phyloP scores from a whole-genome alignment of 1,140 invertebrate genomes.

The Hyposmocoma kahamanoa region DNA sequence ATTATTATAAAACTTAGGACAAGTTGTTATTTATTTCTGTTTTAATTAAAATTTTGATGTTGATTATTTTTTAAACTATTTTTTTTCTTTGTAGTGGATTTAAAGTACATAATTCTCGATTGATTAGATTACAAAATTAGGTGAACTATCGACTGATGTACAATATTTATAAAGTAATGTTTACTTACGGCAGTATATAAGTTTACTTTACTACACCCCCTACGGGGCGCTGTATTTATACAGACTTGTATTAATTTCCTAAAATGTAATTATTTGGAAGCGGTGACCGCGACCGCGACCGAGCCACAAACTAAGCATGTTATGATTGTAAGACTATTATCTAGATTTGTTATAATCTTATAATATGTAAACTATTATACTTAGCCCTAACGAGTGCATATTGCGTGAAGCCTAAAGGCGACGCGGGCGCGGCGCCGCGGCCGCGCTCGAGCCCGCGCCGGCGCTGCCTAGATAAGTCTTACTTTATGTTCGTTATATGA shows the following conservation, averaged over 20 bases:
- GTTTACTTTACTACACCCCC: slow-evolving; percentile 53
- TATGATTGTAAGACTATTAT: slow-evolving; percentile 68
- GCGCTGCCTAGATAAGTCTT: slow-evolving; percentile 19
- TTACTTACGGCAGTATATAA: slow-evolving; percentile 73
- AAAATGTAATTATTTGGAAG: slow-evolving; percentile 66
- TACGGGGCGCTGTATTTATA: slow-evolving; percentile 55
- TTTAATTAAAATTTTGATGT: slow-evolving; percentile 69
- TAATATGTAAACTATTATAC: slow-evolving; percentile 52
- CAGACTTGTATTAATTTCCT: slow-evolving; percentile 65
- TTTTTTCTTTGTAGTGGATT: slow-evolving; percentile 66
- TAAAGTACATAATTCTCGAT: slow-evolving; percentile 73
- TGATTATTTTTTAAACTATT: slow-evolving; percentile 73
- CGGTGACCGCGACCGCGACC: slow-evolving; percentile 55
- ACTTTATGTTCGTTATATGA: slow-evolving; percentile 71
- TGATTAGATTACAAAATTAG: slow-evolving; percentile 71
- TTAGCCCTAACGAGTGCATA: slow-evolving; percentile 43
- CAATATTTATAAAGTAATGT: slow-evolving; percentile 73
- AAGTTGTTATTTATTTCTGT: slow-evolving; percentile 75
- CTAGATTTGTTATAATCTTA: slow-evolving; percentile 64
- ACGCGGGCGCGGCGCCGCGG: slow-evolving; percentile 2
- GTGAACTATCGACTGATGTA: slow-evolving; percentile 74
- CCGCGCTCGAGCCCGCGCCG: slow-evolving; percentile 11
- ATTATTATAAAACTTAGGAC: slow-evolving; percentile 70
- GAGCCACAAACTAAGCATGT: slow-evolving; percentile 54
- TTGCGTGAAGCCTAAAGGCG: slow-evolving; percentile 14